Evolutionary conservation across 2,797 vertebrate genomes (phyloP).

Genomic region (Sternarchorhynchus goeldii): DNA sequence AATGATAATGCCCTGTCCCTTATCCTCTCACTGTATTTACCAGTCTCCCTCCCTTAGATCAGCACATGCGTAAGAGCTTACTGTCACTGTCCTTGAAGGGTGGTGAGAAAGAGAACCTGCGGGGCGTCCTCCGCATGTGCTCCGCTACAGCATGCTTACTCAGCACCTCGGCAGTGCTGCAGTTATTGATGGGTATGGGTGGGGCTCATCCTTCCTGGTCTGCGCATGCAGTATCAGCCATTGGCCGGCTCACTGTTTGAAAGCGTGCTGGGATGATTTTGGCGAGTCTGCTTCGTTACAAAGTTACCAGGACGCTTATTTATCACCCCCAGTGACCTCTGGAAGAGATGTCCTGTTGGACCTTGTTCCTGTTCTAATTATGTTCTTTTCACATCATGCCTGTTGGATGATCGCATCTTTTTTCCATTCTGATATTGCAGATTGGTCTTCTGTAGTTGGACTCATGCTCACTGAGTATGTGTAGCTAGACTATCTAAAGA

Average conservation of each 20-base stretch:
- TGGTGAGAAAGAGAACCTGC: constrained; percentile 8
- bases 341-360: constrained; percentile 1
- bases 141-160: constrained; percentile 33
- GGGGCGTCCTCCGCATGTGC: constrained; percentile 11
- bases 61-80: constrained; percentile 10
- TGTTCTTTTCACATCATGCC: background rate
- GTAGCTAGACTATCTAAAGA: background rate
- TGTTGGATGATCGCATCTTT: background rate
- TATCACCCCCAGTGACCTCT: constrained; percentile 24
- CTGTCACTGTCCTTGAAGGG: constrained; percentile 38
- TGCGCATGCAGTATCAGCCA: constrained; percentile 21
- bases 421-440: background rate
- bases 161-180: constrained; percentile 37
- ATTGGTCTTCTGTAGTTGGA: constrained; percentile 3
- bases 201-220: constrained; percentile 21
- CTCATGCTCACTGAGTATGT: too few relatives aligned
- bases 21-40: constrained; percentile 60
- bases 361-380: background rate
- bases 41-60: constrained; percentile 45
- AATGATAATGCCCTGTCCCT: constrained; percentile 55
- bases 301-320: constrained; percentile 35
- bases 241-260: constrained; percentile 30
- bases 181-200: constrained; percentile 44
- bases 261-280: constrained; percentile 19
- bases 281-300: constrained; percentile 1